Evolutionary conservation across 2,888 invertebrate genomes (phyloP).

Genomic region (Gastrophysa polygoni): DNA sequence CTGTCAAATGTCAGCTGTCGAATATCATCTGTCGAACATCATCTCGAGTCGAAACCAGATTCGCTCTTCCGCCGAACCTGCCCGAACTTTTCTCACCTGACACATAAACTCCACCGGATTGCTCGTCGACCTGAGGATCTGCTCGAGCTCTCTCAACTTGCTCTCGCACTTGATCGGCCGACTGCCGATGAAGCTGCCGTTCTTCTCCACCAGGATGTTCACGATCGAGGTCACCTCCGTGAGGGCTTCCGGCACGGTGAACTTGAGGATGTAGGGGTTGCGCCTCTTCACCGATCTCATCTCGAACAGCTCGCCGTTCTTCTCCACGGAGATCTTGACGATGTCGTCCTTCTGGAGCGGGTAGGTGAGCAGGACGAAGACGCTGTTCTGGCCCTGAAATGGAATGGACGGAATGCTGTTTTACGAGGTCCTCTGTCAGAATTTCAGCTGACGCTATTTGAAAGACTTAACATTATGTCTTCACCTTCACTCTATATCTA

Average conservation of each 20-base stretch:
- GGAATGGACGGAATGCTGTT: too few species aligned
- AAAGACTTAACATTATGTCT: too few species aligned
- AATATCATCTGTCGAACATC: too few species aligned
- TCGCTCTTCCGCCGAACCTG: too few species aligned
- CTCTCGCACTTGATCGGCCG: conserved; percentile 90
- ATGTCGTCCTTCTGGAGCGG: conserved; percentile 79
- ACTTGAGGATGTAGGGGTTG: conserved; percentile 85
- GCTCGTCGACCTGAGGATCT: conserved; percentile 76
- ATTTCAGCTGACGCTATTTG: too few species aligned
- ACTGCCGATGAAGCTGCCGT: conserved; percentile 78
- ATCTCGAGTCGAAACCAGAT: too few species aligned
- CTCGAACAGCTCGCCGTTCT: conserved; percentile 76
- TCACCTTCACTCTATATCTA: too few species aligned
- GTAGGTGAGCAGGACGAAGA: conserved; percentile 79
- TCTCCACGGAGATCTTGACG: conserved; percentile 79
- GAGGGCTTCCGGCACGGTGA: conserved; percentile 81
- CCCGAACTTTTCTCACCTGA: conserved; percentile 64
- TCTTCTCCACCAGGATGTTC: conserved; percentile 80
- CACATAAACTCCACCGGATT: conserved; percentile 89
- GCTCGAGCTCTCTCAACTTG: conserved; percentile 80
- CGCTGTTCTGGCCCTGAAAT: conserved; percentile 80
- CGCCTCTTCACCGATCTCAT: conserved; percentile 76
- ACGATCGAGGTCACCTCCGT: conserved; percentile 83
- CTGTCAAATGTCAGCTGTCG: too few species aligned
- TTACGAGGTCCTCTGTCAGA: too few species aligned